Evolutionary conservation across 2,888 invertebrate species (phyloP), one percentile per base, ranked within the genome.

Genomic region (Eretmocerus hayati): DNA sequence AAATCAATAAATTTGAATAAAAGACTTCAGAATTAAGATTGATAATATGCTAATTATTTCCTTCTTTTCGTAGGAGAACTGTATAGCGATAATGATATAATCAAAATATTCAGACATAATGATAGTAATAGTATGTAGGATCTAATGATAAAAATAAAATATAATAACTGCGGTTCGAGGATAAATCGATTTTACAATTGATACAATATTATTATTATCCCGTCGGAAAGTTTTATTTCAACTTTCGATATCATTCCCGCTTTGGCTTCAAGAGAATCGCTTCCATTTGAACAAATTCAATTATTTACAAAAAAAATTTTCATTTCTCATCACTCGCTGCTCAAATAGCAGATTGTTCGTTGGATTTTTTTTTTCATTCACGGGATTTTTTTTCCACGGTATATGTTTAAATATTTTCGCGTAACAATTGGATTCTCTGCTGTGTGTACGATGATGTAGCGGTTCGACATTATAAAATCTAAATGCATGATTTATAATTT

Each of bases 31-130:
- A 31, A 46, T 42, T 51, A 48, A 49, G 49, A 46, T 42, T 48
- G 50, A 48, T 56, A 46, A 53, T 55, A 53, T n/a, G n/a, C 48
- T 52, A 52, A 48, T 54, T 38, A 48, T 50, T 52, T 36, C 20
- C 44, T 48, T 23, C 19, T 45, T 32, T 45, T 45, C 50, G 19
- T 47, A 54, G 50, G 52, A 42, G 51, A 53, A 54, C 54, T 35
- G 44, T 31, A 44, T 46, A 50, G 48, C 48, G 52, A 42, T 53
- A 51, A 46, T 53, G 45, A 47, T 43, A 55, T 50, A 50, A 53
- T 48, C 49, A 52, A 48, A 38, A 19, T 49, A 50, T 42, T 44
- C n/a, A 50, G 33, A 31, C 39, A 36, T 45, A 50, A 42, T 42
- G 21, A 46, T 42, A 50, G 46, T 49, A 43, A 46, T 50, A 48